A percentile compares a stretch with the other conserved stretches of the same genome.
phyloP scores from a whole-genome alignment of 2,113 vertebrate genomes.

The Glareola pratincola region DNA sequence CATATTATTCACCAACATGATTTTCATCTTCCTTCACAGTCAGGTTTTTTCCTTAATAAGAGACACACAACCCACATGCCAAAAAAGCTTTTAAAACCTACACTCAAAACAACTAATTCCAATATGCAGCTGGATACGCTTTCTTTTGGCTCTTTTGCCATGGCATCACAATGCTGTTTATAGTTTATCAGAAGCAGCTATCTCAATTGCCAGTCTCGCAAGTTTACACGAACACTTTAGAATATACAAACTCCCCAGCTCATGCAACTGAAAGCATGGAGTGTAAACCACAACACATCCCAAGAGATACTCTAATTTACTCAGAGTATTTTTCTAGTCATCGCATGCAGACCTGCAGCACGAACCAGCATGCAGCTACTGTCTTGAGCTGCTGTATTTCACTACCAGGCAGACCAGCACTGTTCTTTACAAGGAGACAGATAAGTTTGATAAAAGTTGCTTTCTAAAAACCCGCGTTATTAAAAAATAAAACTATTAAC shows the following conservation, averaged over 20 bases:
- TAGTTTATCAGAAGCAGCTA: not conserved
- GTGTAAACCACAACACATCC: not conserved
- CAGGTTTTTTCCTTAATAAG: not conserved
- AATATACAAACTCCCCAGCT: not conserved
- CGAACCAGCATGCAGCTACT: not conserved
- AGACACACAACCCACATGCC: not conserved
- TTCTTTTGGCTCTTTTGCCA: not conserved
- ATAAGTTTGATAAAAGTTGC: not conserved
- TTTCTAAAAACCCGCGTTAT: fast-evolving
- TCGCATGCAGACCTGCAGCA: not conserved
- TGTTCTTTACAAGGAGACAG: not conserved
- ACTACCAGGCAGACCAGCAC: not conserved
- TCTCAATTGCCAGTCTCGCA: not conserved
- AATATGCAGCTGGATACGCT: not conserved
- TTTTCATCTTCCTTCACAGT: not conserved
- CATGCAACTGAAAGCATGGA: not conserved
- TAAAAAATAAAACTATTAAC: not conserved
- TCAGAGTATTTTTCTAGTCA: not conserved
- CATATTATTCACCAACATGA: not conserved
- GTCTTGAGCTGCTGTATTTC: not conserved
- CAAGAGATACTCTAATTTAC: not conserved
- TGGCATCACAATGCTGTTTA: not conserved
- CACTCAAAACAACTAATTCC: not conserved
- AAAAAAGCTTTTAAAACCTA: slow-evolving; percentile 61
- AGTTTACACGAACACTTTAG: not conserved